phyloP scores from a whole-genome alignment of 1,140 invertebrate genomes.

The Nephila pilipes region DNA sequence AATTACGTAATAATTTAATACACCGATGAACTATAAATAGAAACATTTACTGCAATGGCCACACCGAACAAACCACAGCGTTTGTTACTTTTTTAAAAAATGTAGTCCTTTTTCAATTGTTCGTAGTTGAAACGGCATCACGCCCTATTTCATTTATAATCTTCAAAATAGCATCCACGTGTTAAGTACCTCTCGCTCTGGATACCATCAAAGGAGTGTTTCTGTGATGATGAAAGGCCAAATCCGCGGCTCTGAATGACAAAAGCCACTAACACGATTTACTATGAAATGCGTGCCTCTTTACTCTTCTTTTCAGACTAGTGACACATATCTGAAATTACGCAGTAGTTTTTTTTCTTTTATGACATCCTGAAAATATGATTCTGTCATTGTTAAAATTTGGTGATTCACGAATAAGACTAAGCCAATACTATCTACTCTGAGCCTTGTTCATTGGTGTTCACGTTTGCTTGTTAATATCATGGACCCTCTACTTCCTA shows the following conservation, averaged over 20 bases:
- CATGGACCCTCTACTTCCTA: neutral
- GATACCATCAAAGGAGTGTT: conserved; percentile 32
- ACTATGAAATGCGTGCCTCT: neutral
- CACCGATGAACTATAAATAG: too few species aligned
- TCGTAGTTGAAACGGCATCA: neutral
- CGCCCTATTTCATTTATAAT: conserved; percentile 47
- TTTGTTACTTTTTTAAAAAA: neutral
- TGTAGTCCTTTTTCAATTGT: neutral
- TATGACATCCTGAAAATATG: neutral
- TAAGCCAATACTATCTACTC: neutral
- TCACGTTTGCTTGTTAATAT: neutral
- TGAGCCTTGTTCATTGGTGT: neutral
- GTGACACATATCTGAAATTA: conserved; percentile 48
- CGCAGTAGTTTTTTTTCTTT: neutral
- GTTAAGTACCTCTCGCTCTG: conserved; percentile 57
- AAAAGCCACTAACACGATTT: conserved; percentile 43
- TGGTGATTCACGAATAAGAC: conserved; percentile 9
- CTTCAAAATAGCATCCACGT: conserved; percentile 8
- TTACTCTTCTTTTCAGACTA: conserved; percentile 17
- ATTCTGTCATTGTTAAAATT: neutral
- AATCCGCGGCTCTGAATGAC: neutral
- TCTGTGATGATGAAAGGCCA: neutral
- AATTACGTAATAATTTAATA: too few species aligned
- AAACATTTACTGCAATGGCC: too few species aligned
- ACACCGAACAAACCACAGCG: neutral